Evolutionary conservation across 2,888 invertebrate genomes (phyloP).

Genomic region (Shargacucullia verbasci): DNA sequence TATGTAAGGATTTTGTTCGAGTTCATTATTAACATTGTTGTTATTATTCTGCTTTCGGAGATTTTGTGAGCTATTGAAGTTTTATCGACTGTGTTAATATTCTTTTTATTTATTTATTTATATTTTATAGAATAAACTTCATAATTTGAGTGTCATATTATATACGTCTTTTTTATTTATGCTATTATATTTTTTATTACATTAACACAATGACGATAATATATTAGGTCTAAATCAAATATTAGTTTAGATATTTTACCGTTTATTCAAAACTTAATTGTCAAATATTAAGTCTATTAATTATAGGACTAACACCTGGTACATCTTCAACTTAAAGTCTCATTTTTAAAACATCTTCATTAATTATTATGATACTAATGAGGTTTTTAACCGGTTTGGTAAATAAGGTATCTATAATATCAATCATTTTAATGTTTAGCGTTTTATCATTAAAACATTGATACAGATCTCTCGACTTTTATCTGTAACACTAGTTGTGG

Average conservation of each 20-base stretch:
- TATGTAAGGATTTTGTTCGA: slow-evolving; percentile 50
- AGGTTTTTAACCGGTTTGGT: slow-evolving; percentile 25
- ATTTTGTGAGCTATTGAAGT: slow-evolving; percentile 27
- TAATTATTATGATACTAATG: slow-evolving; percentile 44
- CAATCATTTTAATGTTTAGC: slow-evolving; percentile 28
- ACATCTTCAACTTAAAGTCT: slow-evolving; percentile 4
- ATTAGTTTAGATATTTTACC: background rate
- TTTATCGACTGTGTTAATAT: slow-evolving; percentile 34
- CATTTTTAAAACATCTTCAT: slow-evolving; percentile 25
- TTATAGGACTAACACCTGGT: slow-evolving; percentile 6
- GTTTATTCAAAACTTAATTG: background rate
- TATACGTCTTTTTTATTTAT: no score
- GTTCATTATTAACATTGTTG: slow-evolving; percentile 55
- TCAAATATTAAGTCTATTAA: slow-evolving; percentile 14
- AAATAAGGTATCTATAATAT: slow-evolving; percentile 39
- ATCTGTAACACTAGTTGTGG: slow-evolving; percentile 9
- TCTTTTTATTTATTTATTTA: background rate
- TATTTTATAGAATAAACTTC: background rate
- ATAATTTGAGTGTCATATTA: no score
- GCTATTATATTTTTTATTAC: no score
- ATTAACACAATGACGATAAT: no score
- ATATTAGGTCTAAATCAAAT: background rate
- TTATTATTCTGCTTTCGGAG: slow-evolving; percentile 28
- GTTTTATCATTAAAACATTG: slow-evolving; percentile 12
- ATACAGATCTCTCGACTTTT: slow-evolving; percentile 16